Evolutionary conservation across 2,888 invertebrate species (phyloP).

Genomic region (Muschampia plurimacula): DNA sequence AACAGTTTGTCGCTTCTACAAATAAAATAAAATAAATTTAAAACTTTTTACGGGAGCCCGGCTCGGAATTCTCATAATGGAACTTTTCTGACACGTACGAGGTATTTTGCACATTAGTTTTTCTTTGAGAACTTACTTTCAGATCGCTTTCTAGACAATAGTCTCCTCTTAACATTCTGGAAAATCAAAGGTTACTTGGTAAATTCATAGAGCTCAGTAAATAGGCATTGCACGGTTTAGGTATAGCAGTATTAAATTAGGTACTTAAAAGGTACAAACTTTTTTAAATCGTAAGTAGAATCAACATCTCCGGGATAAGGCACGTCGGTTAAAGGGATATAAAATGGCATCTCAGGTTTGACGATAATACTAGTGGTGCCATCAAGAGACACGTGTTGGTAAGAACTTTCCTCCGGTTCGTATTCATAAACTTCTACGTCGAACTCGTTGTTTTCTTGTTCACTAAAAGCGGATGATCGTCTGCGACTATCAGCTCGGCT

Average conservation of each 20-base stretch:
- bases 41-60: conserved; percentile 28
- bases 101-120: conserved; percentile 28
- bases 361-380: conserved; percentile 49
- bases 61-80: conserved; percentile 41
- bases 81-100: conserved; percentile 53
- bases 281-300: conserved; percentile 70
- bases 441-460: conserved; percentile 63
- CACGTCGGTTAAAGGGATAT: conserved; percentile 71
- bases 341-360: conserved; percentile 60
- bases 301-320: conserved; percentile 71
- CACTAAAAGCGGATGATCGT: conserved; percentile 36
- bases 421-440: conserved; percentile 64
- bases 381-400: conserved; percentile 53
- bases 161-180: conserved; percentile 69
- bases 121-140: conserved; percentile 37
- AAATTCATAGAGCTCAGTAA: background rate
- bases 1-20: background rate
- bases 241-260: background rate
- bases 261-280: conserved; percentile 51
- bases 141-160: conserved; percentile 72
- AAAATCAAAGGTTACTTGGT: background rate
- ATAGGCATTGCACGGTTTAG: too few species aligned
- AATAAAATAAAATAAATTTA: conserved; percentile 13
- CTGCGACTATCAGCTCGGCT: conserved; percentile 4
- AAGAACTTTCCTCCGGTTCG: conserved; percentile 59